A percentile compares a stretch with the other conserved stretches of the same genome.
These are phyloP conservation scores for Dendrolimus punctatus DNA, from an alignment of 1,140 invertebrate genomes.

Conservation along the genomic window DNA sequence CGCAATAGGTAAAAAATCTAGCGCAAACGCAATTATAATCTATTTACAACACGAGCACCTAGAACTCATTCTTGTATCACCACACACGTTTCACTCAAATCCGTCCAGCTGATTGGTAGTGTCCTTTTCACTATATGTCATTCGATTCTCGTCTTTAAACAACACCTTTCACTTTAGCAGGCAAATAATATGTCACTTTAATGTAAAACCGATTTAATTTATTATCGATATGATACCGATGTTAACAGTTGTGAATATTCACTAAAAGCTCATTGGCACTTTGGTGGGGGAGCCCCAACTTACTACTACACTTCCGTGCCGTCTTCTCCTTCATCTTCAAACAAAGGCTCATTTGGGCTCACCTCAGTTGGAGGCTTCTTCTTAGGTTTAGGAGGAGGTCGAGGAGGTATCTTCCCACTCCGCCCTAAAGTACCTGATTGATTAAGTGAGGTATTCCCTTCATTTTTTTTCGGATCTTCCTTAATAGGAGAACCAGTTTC, in stretches of 20 bases:
- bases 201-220: background rate
- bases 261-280: conserved; percentile 66
- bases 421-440: conserved; percentile 56
- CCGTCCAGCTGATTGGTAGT: background rate
- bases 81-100: conserved; percentile 1
- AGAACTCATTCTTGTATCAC: background rate
- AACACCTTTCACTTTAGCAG: conserved; percentile 1
- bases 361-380: conserved; percentile 74
- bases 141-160: background rate
- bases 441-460: conserved; percentile 44
- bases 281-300: conserved; percentile 23
- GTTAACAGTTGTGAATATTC: conserved; percentile 9
- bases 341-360: conserved; percentile 76
- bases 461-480: conserved; percentile 52
- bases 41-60: conserved; percentile 65
- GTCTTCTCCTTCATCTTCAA: conserved; percentile 89
- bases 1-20: conserved; percentile 69
- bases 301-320: conserved; percentile 84
- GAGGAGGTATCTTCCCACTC: conserved; percentile 81
- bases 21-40: conserved; percentile 28
- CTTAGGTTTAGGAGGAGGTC: conserved; percentile 86
- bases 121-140: background rate
- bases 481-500: conserved; percentile 47
- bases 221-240: conserved; percentile 8
- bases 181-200: no score